Evolutionary conservation across 2,888 invertebrate species (phyloP).

Genomic region (Busseola fusca): DNA sequence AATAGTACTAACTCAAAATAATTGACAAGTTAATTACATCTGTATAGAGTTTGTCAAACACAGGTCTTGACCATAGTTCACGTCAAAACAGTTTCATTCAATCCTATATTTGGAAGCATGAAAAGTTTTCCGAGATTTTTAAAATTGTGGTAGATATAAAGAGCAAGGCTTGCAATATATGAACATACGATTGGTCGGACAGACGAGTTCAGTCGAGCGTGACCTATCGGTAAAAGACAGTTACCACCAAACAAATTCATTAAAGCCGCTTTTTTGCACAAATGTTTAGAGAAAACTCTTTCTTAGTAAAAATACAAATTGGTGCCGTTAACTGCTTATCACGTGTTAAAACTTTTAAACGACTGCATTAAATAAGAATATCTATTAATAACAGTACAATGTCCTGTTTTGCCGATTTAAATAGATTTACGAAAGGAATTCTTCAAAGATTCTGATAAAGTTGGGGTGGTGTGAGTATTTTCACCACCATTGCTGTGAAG

Average conservation of each 20-base stretch:
- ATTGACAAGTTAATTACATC: slow-evolving; percentile 42
- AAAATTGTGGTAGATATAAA: slow-evolving; percentile 31
- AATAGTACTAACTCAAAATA: slow-evolving; percentile 11
- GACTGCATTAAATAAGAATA: slow-evolving; percentile 41
- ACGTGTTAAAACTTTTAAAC: slow-evolving; percentile 28
- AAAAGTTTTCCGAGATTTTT: slow-evolving; percentile 29
- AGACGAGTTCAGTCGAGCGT: slow-evolving; percentile 27
- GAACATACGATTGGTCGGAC: slow-evolving; percentile 32
- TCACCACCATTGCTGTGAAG: slow-evolving; percentile 80
- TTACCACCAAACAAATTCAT: slow-evolving; percentile 26
- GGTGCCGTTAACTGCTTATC: background rate
- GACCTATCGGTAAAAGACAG: slow-evolving; percentile 15
- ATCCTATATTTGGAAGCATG: slow-evolving; percentile 20
- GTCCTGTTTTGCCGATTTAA: slow-evolving; percentile 60
- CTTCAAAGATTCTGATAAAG: slow-evolving; percentile 73
- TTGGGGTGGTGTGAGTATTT: slow-evolving; percentile 75
- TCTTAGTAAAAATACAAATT: slow-evolving; percentile 6
- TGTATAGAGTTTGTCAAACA: slow-evolving; percentile 17
- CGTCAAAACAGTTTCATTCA: slow-evolving; percentile 24
- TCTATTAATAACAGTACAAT: slow-evolving; percentile 50
- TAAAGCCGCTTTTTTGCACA: background rate
- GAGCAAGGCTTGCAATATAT: slow-evolving; percentile 29
- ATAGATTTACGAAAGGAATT: slow-evolving; percentile 70
- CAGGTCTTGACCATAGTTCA: slow-evolving; percentile 6
- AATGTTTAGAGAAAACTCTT: background rate